Percentiles rank a stretch among this genome's conserved stretches.
phyloP scores from a whole-genome alignment of 2,113 vertebrate genomes.

The Sturnira hondurensis region DNA sequence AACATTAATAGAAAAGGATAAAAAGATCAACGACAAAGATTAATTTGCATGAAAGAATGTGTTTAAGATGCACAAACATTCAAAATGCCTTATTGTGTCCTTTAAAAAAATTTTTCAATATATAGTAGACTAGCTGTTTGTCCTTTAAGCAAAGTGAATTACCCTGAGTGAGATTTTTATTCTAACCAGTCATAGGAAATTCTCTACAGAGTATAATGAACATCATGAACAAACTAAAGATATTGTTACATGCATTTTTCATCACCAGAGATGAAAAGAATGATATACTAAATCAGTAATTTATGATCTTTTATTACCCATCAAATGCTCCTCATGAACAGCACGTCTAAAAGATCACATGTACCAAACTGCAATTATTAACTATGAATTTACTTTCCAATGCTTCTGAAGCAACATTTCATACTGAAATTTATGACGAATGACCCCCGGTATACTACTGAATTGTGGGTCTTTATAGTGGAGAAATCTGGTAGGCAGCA shows the following conservation, averaged over 20 bases:
- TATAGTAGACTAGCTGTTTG: not conserved
- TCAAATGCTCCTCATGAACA: not conserved
- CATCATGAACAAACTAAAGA: not conserved
- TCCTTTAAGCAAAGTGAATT: not conserved
- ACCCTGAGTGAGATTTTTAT: not conserved
- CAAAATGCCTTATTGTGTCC: not conserved
- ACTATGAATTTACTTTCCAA: slow-evolving; percentile 18
- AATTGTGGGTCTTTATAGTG: not conserved
- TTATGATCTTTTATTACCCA: not conserved
- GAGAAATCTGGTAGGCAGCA: not conserved
- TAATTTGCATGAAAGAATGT: not conserved
- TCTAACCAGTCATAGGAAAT: not conserved
- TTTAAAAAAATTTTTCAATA: not conserved
- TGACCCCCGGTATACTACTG: not conserved
- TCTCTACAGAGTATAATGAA: not conserved
- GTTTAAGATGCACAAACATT: not conserved
- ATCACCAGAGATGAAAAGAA: slow-evolving; percentile 1
- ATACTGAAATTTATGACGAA: not conserved
- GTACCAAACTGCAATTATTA: not conserved
- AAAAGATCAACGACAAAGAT: not conserved
- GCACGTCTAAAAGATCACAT: not conserved
- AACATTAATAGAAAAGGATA: not conserved
- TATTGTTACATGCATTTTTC: not conserved
- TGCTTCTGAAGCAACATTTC: not conserved
- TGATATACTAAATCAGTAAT: not conserved